Conservation (phyloP, 2,797 vertebrate genomes). For the Remorina albescens region DNA sequence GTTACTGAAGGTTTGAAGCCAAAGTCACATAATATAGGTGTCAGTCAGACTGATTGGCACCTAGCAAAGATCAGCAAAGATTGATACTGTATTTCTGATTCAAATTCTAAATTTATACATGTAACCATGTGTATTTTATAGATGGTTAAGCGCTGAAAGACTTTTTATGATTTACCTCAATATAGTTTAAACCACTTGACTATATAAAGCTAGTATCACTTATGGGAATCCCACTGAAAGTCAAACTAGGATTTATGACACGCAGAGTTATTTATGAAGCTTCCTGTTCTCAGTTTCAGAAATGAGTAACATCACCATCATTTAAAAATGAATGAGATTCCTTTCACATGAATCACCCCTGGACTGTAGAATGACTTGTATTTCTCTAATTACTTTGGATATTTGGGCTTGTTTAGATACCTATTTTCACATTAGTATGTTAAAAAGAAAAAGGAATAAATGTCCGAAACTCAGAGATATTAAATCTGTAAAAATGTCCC, state of each 20-base stretch:
- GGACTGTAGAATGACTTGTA: slow-evolving; percentile 20
- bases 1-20: neutral
- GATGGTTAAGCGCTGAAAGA: neutral
- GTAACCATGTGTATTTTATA: neutral
- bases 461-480: neutral
- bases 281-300: slow-evolving; percentile 51
- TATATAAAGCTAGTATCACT: neutral
- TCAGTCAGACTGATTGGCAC: no score
- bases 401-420: neutral
- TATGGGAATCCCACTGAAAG: slow-evolving; percentile 19
- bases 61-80: no score
- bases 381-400: no score
- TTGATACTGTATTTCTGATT: no score
- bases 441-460: neutral
- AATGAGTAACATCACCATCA: slow-evolving; percentile 4
- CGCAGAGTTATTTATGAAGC: slow-evolving; percentile 24
- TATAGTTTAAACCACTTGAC: neutral
- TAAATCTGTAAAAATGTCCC: neutral
- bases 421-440: neutral
- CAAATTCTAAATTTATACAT: neutral
- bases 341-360: slow-evolving; percentile 21
- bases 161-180: neutral
- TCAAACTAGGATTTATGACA: slow-evolving; percentile 40
- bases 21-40: neutral
- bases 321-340: slow-evolving; percentile 28